Conservation (phyloP, 2,113 vertebrate genomes). For the Microtus montanus region DNA sequence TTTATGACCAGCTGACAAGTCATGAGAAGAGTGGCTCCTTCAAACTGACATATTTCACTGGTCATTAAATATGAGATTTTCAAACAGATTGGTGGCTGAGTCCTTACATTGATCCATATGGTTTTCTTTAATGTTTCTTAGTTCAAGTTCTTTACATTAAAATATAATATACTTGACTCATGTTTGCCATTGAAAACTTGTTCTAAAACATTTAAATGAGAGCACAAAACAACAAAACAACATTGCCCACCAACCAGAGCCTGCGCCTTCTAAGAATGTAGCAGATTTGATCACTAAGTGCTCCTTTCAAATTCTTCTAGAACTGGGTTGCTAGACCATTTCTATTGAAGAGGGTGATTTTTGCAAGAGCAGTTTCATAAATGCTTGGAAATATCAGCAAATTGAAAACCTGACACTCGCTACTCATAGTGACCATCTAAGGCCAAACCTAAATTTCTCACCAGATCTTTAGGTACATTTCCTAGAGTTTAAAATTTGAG, state of each 20-base stretch:
- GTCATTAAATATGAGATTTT: background rate
- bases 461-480: background rate
- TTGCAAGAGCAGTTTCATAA: background rate
- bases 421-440: background rate
- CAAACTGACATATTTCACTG: background rate
- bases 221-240: background rate
- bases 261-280: background rate
- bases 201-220: background rate
- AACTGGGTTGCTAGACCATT: background rate
- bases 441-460: background rate
- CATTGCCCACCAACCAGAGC: background rate
- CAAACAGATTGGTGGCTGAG: background rate
- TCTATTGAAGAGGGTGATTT: accelerated
- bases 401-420: background rate
- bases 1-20: background rate
- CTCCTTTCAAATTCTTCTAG: background rate
- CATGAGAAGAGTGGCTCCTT: background rate
- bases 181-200: background rate
- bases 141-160: background rate
- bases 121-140: background rate
- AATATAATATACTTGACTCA: background rate
- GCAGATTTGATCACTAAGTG: background rate
- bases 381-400: background rate
- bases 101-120: background rate
- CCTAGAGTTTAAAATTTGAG: background rate